Percentiles rank a stretch among this genome's conserved stretches.
phyloP scores from a whole-genome alignment of 2,113 vertebrate genomes.

The Actenoides hombroni region DNA sequence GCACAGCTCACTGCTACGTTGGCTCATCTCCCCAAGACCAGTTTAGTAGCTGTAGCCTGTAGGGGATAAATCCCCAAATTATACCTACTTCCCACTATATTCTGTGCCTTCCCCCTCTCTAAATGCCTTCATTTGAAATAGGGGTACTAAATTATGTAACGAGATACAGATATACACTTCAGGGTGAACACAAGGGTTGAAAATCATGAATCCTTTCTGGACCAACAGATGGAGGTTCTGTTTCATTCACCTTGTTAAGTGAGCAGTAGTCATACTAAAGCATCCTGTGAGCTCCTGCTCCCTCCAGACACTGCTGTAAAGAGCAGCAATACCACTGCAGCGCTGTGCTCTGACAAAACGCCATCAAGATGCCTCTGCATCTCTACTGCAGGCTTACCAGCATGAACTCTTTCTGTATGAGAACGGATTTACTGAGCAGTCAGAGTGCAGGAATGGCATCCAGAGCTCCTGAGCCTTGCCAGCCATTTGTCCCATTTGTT shows the following conservation, averaged over 20 bases:
- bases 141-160: not conserved
- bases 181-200: not conserved
- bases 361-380: not conserved
- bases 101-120: not conserved
- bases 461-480: conserved; percentile 44
- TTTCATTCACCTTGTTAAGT: not conserved
- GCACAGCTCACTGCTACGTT: not conserved
- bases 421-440: not conserved
- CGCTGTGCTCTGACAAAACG: not conserved
- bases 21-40: not conserved
- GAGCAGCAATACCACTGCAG: not conserved
- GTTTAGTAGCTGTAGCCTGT: not conserved
- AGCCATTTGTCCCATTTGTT: conserved; percentile 63
- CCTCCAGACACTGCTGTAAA: not conserved
- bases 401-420: not conserved
- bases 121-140: not conserved
- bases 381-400: not conserved
- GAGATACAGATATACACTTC: not conserved
- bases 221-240: not conserved
- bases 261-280: not conserved
- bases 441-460: conserved; percentile 36
- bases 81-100: not conserved
- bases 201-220: not conserved
- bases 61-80: not conserved
- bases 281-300: not conserved